Conservation (phyloP, 2,888 invertebrate genomes). For the Syrphus vitripennis region DNA sequence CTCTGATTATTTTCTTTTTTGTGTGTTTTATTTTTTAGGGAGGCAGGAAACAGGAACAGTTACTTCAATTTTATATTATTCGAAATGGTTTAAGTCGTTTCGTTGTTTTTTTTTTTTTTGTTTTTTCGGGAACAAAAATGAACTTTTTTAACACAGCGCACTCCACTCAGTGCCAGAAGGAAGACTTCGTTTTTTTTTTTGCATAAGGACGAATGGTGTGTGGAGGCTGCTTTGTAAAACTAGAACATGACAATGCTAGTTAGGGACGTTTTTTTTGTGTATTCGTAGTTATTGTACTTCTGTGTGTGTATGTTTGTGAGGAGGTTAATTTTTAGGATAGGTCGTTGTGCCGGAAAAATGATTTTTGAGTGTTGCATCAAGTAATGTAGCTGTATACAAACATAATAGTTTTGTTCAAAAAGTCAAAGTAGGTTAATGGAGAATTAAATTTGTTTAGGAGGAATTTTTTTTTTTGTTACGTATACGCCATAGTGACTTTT, state of each 20-base stretch:
- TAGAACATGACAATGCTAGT: conserved; percentile 18
- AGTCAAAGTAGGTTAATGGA: conserved; percentile 26
- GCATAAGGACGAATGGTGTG: background rate
- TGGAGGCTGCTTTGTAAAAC: conserved; percentile 12
- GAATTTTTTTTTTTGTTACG: conserved; percentile 1
- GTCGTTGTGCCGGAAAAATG: conserved; percentile 25
- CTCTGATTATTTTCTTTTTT: background rate
- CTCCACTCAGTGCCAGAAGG: background rate
- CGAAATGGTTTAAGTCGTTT: conserved; percentile 8
- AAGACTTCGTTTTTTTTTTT: background rate
- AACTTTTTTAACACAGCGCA: conserved; percentile 9
- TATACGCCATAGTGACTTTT: background rate
- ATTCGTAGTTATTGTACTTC: background rate
- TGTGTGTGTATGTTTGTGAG: background rate
- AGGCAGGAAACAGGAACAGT: conserved; percentile 8
- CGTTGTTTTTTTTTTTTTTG: background rate
- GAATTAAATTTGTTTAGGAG: background rate
- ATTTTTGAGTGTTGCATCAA: conserved; percentile 29
- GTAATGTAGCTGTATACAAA: background rate
- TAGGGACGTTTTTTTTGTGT: background rate
- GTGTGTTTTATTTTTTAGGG: background rate
- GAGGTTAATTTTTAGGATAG: conserved; percentile 26
- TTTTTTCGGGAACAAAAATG: background rate
- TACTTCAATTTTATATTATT: conserved; percentile 17
- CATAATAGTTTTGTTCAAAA: background rate